Evolutionary conservation across 2,888 invertebrate species (phyloP).

Genomic region (Mesorhabditis belari): DNA sequence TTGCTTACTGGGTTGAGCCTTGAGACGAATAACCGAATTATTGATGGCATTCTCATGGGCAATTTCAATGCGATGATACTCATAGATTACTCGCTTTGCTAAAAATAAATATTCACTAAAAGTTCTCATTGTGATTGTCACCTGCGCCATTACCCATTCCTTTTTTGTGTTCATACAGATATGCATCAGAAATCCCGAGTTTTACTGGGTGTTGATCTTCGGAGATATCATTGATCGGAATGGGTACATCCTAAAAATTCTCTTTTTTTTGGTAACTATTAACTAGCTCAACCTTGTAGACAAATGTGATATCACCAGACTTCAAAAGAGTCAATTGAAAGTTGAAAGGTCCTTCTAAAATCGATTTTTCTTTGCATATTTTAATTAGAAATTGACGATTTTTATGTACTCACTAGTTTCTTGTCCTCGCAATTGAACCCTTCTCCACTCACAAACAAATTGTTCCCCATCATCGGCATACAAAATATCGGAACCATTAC

Average conservation of each 20-base stretch:
- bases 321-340: constrained; percentile 73
- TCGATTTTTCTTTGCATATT: not conserved
- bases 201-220: constrained; percentile 88
- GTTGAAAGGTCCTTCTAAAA: constrained; percentile 67
- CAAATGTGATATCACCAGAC: constrained; percentile 84
- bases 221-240: constrained; percentile 70
- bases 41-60: constrained; percentile 65
- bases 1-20: constrained; percentile 67
- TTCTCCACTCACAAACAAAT: constrained; percentile 89
- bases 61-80: constrained; percentile 84
- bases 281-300: constrained; percentile 65
- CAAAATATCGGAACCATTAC: constrained; percentile 70
- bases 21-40: constrained; percentile 73
- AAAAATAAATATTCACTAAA: constrained; percentile 60
- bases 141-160: not conserved
- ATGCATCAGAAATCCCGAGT: constrained; percentile 94
- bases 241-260: constrained; percentile 64
- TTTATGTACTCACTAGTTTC: constrained; percentile 9
- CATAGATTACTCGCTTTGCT: constrained; percentile 86
- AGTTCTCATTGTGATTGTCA: not conserved
- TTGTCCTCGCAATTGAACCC: constrained; percentile 61
- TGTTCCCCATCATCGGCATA: constrained; percentile 78
- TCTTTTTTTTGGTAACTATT: constrained; percentile 3
- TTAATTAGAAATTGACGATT: not conserved
- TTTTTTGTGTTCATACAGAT: constrained; percentile 59